Evolutionary conservation across 2,888 invertebrate species (phyloP).

Genomic region (Gandaritis pyraliata): DNA sequence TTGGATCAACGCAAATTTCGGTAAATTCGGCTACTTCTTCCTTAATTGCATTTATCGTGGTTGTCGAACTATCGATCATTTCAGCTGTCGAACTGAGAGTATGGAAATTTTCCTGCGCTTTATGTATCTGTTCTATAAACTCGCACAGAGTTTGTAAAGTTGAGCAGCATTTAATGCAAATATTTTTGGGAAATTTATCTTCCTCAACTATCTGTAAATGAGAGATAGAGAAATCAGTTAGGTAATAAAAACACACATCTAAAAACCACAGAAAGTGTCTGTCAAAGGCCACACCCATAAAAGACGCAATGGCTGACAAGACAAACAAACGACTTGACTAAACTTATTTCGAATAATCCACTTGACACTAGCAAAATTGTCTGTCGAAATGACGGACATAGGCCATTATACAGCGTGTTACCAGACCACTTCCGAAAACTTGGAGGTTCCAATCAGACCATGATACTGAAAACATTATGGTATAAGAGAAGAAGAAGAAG

Average conservation of each 20-base stretch:
- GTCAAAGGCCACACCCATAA: too few species aligned
- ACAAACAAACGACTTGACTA: too few species aligned
- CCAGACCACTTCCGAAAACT: too few species aligned
- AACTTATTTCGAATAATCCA: too few species aligned
- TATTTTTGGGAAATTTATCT: constrained; percentile 88
- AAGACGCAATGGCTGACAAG: too few species aligned
- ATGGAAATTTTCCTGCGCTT: constrained; percentile 85
- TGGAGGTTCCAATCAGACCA: too few species aligned
- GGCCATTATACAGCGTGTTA: too few species aligned
- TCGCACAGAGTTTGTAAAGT: constrained; percentile 87
- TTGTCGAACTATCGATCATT: not conserved
- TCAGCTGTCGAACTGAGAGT: constrained; percentile 4
- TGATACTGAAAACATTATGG: too few species aligned
- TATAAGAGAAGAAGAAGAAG: too few species aligned
- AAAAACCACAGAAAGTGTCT: too few species aligned
- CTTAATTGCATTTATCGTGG: constrained; percentile 22
- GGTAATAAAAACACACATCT: not conserved
- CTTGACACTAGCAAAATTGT: too few species aligned
- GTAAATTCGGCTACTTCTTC: constrained; percentile 48
- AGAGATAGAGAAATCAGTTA: not conserved
- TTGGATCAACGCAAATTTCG: constrained; percentile 23
- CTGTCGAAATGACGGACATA: too few species aligned
- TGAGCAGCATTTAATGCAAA: constrained; percentile 86
- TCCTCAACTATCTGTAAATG: constrained; percentile 84
- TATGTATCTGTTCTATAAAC: constrained; percentile 87